Evolutionary conservation across 2,113 vertebrate genomes (phyloP).

Genomic region (Neodontobutis hainanensis): DNA sequence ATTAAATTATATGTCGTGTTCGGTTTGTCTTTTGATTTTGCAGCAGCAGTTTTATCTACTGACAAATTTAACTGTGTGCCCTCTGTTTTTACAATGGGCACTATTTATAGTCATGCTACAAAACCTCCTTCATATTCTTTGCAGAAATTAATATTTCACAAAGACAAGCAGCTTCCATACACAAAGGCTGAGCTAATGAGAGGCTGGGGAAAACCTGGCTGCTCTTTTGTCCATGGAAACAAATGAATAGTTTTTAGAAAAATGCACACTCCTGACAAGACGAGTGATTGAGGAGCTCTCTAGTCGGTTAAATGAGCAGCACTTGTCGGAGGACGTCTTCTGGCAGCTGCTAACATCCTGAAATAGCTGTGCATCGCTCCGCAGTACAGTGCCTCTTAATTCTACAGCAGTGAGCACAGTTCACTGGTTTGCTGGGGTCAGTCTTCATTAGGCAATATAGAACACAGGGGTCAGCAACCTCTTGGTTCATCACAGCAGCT

Average conservation of each 20-base stretch:
- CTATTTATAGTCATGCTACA: not conserved
- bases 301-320: constrained; percentile 4
- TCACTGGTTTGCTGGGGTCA: constrained; percentile 34
- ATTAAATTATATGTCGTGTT: no score
- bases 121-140: constrained; percentile 6
- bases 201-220: constrained; percentile 2
- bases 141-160: constrained; percentile 13
- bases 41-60: no score
- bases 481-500: constrained; percentile 45
- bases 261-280: constrained; percentile 20
- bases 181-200: constrained; percentile 36
- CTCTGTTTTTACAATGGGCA: no score
- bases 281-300: constrained; percentile 10
- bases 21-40: no score
- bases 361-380: not conserved
- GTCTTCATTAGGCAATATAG: constrained; percentile 57
- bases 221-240: constrained; percentile 24
- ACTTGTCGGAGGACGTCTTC: not conserved
- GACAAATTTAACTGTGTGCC: no score
- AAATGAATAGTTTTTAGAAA: constrained; percentile 12
- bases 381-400: not conserved
- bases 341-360: not conserved
- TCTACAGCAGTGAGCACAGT: not conserved
- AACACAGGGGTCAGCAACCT: constrained; percentile 52
- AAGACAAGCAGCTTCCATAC: constrained; percentile 30